A percentile compares a stretch with the other conserved stretches of the same genome.
Conservation (phyloP, 2,888 invertebrate species). For the Xylota sylvarum region DNA sequence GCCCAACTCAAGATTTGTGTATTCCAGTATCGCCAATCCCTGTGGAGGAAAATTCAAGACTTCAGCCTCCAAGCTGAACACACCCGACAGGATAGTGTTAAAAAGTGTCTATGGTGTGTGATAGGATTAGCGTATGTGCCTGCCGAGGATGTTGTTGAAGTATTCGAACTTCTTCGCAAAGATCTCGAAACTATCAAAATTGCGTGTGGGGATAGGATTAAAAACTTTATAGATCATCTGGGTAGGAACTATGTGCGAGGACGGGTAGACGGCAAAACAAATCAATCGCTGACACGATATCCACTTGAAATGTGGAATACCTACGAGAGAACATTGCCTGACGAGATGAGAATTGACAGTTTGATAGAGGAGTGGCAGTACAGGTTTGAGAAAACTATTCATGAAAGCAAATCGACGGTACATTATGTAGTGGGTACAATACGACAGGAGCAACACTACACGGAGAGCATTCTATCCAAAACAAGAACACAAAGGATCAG, state of each 20-base stretch:
- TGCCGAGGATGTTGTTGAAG: neutral
- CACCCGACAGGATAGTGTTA: neutral
- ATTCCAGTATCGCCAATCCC: neutral
- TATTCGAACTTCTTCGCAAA: neutral
- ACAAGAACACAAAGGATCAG: too few species aligned
- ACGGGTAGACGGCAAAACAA: too few species aligned
- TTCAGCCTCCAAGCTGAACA: neutral
- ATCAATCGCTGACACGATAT: too few species aligned
- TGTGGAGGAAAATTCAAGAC: neutral
- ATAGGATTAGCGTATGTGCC: conserved; percentile 3
- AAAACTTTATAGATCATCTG: too few species aligned
- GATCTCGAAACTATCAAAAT: too few species aligned
- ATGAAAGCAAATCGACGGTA: too few species aligned
- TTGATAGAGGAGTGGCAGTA: neutral
- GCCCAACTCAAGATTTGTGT: neutral
- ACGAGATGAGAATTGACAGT: neutral
- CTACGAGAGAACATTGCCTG: conserved; percentile 7
- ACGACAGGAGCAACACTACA: too few species aligned
- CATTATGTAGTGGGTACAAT: too few species aligned
- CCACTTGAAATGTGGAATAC: conserved; percentile 24
- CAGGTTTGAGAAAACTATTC: neutral
- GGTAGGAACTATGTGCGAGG: neutral
- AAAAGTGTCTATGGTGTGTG: neutral
- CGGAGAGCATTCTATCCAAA: too few species aligned
- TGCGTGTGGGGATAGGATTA: too few species aligned